phyloP scores from a whole-genome alignment of 1,140 invertebrate species.

The Achroia grisella region DNA sequence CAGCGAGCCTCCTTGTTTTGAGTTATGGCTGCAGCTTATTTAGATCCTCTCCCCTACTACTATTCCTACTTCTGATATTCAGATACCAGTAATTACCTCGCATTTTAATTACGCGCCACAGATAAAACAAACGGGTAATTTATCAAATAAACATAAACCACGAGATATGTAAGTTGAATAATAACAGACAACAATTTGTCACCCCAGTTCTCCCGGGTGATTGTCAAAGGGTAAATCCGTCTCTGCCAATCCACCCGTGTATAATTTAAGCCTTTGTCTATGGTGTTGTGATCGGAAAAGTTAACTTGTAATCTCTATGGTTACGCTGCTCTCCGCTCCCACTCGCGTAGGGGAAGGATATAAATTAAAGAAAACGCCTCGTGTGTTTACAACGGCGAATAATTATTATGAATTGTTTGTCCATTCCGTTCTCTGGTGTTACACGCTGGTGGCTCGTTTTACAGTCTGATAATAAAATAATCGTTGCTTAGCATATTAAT shows the following conservation, averaged over 20 bases:
- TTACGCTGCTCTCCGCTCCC: conserved; percentile 17
- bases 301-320: conserved; percentile 64
- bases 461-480: conserved; percentile 28
- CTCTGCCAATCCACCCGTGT: conserved; percentile 55
- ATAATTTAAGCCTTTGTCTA: conserved; percentile 68
- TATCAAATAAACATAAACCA: conserved; percentile 7
- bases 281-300: conserved; percentile 67
- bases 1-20: conserved; percentile 54
- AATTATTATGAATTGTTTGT: conserved; percentile 6
- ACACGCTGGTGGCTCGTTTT: conserved; percentile 13
- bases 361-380: conserved; percentile 2
- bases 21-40: conserved; percentile 54
- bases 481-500: conserved; percentile 42
- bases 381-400: conserved; percentile 1
- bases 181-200: conserved; percentile 55
- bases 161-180: conserved; percentile 26
- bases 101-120: conserved; percentile 1
- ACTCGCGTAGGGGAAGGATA: conserved; percentile 7
- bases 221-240: conserved; percentile 56
- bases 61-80: conserved; percentile 8
- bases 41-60: conserved; percentile 19
- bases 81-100: conserved; percentile 3
- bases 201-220: conserved; percentile 38
- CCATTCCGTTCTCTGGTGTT: conserved; percentile 3
- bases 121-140: neutral